phyloP scores from a whole-genome alignment of 2,797 vertebrate species.

The Pelochelys cantorii region DNA sequence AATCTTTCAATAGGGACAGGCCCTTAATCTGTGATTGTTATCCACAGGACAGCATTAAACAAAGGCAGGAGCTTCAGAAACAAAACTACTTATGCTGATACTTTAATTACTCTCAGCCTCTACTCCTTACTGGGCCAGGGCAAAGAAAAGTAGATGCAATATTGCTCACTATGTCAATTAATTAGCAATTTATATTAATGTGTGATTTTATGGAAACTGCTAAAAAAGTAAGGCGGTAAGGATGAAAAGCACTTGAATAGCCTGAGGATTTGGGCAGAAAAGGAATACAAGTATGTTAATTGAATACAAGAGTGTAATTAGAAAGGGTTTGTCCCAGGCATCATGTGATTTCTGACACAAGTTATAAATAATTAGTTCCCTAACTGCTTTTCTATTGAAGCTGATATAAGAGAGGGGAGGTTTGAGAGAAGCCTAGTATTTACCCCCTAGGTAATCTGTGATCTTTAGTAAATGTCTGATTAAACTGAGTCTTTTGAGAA shows the following conservation, averaged over 20 bases:
- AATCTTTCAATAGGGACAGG: not conserved
- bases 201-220: not conserved
- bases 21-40: not conserved
- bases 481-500: constrained; percentile 15
- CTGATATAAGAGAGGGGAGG: not conserved
- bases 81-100: constrained; percentile 6
- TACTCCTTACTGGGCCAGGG: not conserved
- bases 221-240: not conserved
- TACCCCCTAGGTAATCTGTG: not conserved
- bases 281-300: not conserved
- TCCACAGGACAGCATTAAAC: not conserved
- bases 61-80: constrained; percentile 17
- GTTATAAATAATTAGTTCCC: not conserved
- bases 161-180: not conserved
- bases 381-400: not conserved
- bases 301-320: not conserved
- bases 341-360: not conserved
- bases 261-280: not conserved
- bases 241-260: not conserved
- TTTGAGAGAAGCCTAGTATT: not conserved
- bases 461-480: constrained; percentile 17
- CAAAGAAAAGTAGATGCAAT: not conserved
- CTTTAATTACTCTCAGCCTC: not conserved
- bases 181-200: constrained; percentile 1
- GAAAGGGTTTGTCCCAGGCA: not conserved